A percentile compares a stretch with the other conserved stretches of the same genome.
These are phyloP conservation scores for Drosophila acutilabella DNA, from an alignment of 2,888 invertebrate species.

Conservation along the genomic window DNA sequence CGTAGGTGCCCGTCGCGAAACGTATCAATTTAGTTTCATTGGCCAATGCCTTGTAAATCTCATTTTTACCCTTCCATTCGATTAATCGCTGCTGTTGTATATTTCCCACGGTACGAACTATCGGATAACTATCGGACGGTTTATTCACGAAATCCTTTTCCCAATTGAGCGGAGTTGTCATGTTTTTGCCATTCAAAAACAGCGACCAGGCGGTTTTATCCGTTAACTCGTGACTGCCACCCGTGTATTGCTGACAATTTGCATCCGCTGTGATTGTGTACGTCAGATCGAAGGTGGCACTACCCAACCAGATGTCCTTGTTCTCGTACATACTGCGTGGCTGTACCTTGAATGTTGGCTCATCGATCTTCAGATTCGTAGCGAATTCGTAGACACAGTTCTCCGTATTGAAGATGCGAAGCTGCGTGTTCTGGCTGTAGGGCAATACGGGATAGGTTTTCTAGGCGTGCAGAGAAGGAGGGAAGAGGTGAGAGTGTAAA, in stretches of 20 bases:
- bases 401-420: conserved; percentile 90
- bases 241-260: conserved; percentile 35
- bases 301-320: conserved; percentile 60
- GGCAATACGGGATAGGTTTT: conserved; percentile 89
- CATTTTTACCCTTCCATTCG: conserved; percentile 63
- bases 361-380: conserved; percentile 55
- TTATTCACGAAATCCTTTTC: conserved; percentile 76
- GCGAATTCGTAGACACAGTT: conserved; percentile 84
- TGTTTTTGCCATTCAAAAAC: conserved; percentile 65
- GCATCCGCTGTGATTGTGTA: conserved; percentile 37
- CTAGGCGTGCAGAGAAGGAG: conserved; percentile 82
- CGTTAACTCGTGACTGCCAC: conserved; percentile 9
- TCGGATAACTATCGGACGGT: conserved; percentile 78
- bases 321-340: conserved; percentile 59
- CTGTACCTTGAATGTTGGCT: conserved; percentile 56
- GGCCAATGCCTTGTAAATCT: conserved; percentile 58
- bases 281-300: conserved; percentile 28
- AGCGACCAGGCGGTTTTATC: conserved; percentile 72
- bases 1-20: conserved; percentile 64
- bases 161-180: conserved; percentile 29
- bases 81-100: conserved; percentile 52
- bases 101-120: conserved; percentile 76
- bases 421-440: conserved; percentile 87
- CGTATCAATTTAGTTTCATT: conserved; percentile 54
- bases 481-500: conserved; percentile 30